Conservation (phyloP, 1,140 invertebrate genomes). For the Drosophila melanica region DNA sequence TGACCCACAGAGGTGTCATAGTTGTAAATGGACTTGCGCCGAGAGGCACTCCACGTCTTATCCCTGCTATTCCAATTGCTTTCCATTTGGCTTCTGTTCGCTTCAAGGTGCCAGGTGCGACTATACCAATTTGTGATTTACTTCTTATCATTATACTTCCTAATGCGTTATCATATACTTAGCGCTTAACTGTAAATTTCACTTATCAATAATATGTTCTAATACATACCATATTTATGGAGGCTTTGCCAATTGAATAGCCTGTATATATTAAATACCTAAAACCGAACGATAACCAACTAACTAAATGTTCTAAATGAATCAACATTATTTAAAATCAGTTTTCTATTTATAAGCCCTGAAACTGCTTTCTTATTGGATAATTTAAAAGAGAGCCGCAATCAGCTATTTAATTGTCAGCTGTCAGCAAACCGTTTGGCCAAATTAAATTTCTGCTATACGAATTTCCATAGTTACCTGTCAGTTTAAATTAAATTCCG, state of each 20-base stretch:
- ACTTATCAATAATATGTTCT: conserved; percentile 15
- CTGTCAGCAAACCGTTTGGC: not conserved
- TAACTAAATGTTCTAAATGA: no score
- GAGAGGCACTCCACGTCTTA: conserved; percentile 57
- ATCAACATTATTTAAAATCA: no score
- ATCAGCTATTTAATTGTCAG: conserved; percentile 8
- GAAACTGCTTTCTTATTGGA: no score
- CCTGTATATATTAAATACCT: no score
- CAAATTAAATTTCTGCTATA: not conserved
- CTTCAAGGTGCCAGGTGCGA: conserved; percentile 7
- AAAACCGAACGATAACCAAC: no score
- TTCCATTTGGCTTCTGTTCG: not conserved
- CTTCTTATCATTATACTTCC: not conserved
- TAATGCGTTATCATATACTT: conserved; percentile 16
- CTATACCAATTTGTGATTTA: conserved; percentile 5
- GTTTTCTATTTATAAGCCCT: no score
- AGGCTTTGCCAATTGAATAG: no score
- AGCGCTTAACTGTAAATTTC: not conserved
- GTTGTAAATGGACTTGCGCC: conserved; percentile 39
- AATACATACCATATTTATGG: not conserved
- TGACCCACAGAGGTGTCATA: conserved; percentile 51
- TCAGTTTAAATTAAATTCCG: conserved; percentile 14
- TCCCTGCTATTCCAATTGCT: conserved; percentile 35
- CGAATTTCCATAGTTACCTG: conserved; percentile 17
- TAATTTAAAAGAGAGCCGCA: not conserved